Evolutionary conservation across 2,888 invertebrate species (phyloP).

Genomic region (Plebejus anna): DNA sequence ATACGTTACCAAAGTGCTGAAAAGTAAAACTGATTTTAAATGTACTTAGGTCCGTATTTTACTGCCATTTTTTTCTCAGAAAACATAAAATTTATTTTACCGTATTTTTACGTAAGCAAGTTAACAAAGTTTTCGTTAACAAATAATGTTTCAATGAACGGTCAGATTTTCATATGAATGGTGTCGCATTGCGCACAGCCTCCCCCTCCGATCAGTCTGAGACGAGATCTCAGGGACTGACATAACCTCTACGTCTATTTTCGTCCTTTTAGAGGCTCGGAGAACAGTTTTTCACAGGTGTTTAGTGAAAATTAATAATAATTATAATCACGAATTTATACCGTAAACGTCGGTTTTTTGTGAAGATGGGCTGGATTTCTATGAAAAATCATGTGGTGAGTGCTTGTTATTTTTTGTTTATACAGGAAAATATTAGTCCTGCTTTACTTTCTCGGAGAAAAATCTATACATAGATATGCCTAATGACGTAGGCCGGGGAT

Average conservation of each 20-base stretch:
- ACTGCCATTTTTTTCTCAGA: not conserved
- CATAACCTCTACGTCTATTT: constrained; percentile 59
- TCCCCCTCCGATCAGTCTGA: constrained; percentile 64
- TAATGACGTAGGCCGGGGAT: not conserved
- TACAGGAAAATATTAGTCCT: not conserved
- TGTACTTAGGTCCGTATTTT: not conserved
- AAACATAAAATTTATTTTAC: not conserved
- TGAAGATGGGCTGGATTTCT: constrained; percentile 75
- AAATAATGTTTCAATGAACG: constrained; percentile 27
- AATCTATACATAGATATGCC: not conserved
- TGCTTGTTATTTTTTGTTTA: constrained; percentile 41
- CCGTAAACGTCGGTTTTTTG: constrained; percentile 59
- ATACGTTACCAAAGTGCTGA: not conserved
- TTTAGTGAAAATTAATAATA: constrained; percentile 29
- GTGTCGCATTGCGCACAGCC: constrained; percentile 79
- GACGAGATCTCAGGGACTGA: constrained; percentile 65
- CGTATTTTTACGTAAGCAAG: not conserved
- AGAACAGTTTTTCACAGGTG: constrained; percentile 13
- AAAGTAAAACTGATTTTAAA: constrained; percentile 11
- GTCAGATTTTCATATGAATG: constrained; percentile 47
- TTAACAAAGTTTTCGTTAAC: constrained; percentile 3
- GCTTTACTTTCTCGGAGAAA: not conserved
- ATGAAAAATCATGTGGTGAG: constrained; percentile 78
- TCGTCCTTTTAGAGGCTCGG: constrained; percentile 18
- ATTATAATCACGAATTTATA: constrained; percentile 56